These are phyloP conservation scores for Hydrozoanthus tunicans DNA, from an alignment of 64 coral and sea anemone species.

Conservation along the genomic window DNA sequence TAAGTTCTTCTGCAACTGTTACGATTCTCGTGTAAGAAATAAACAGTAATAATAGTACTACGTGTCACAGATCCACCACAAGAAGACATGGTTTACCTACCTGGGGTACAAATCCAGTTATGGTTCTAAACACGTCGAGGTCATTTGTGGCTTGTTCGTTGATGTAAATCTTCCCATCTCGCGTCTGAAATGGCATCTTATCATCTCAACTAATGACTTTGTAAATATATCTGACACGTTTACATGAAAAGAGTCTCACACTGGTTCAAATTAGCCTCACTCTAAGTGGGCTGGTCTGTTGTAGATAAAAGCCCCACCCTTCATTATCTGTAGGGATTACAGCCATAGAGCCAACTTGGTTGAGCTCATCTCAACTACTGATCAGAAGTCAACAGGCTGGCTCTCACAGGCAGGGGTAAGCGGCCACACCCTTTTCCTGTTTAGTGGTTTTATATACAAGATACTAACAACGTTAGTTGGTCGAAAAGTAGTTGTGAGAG, in stretches of 20 bases:
- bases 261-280: not conserved
- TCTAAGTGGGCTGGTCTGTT: not conserved
- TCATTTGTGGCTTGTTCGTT: conserved; percentile 53
- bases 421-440: no score
- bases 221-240: not conserved
- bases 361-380: no score
- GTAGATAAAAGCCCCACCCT: not conserved
- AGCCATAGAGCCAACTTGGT: no score
- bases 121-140: conserved; percentile 59
- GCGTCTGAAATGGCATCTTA: not conserved
- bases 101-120: conserved; percentile 87
- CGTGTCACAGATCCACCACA: not conserved
- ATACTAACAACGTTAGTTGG: no score
- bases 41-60: not conserved
- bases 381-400: no score
- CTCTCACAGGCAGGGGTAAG: no score
- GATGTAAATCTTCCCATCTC: conserved; percentile 58
- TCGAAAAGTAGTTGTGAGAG: no score
- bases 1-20: not conserved
- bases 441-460: no score
- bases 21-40: not conserved
- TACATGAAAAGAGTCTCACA: not conserved
- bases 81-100: not conserved
- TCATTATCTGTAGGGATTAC: no score
- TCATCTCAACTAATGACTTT: not conserved